phyloP scores from a whole-genome alignment of 2,888 invertebrate species.

The Achlya flavicornis region DNA sequence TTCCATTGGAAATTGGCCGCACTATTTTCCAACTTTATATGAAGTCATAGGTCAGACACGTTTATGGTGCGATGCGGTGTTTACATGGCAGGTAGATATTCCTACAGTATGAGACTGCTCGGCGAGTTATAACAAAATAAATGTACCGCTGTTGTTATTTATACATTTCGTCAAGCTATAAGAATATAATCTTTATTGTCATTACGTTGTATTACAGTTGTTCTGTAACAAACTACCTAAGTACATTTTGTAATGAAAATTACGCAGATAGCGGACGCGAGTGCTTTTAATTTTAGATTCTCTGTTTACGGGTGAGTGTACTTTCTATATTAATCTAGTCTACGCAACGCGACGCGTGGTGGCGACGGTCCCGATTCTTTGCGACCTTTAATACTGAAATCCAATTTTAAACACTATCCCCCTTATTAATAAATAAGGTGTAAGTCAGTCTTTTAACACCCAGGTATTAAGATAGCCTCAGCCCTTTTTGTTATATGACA shows the following conservation, averaged over 20 bases:
- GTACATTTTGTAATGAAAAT: slow-evolving; percentile 1
- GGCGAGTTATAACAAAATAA: background rate
- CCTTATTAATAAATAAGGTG: too few relatives aligned
- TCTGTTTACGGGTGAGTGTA: slow-evolving; percentile 37
- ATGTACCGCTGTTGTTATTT: background rate
- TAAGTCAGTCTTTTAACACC: too few relatives aligned
- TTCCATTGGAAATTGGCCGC: slow-evolving; percentile 45
- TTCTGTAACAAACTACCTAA: background rate
- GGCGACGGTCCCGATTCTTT: slow-evolving; percentile 28
- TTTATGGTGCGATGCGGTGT: background rate
- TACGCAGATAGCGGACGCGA: slow-evolving; percentile 31
- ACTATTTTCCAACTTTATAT: background rate
- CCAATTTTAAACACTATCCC: slow-evolving; percentile 25
- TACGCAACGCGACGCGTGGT: too few relatives aligned
- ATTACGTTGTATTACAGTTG: background rate
- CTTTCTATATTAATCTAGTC: slow-evolving; percentile 50
- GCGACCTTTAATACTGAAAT: slow-evolving; percentile 28
- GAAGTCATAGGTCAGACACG: background rate
- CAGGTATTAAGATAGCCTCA: too few relatives aligned
- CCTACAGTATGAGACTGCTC: background rate
- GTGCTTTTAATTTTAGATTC: slow-evolving; percentile 60
- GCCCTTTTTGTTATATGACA: too few relatives aligned
- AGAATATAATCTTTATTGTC: background rate
- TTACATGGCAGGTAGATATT: background rate
- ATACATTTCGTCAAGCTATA: background rate